phyloP scores from a whole-genome alignment of 2,888 invertebrate species.

The Trichopria drosophilae region DNA sequence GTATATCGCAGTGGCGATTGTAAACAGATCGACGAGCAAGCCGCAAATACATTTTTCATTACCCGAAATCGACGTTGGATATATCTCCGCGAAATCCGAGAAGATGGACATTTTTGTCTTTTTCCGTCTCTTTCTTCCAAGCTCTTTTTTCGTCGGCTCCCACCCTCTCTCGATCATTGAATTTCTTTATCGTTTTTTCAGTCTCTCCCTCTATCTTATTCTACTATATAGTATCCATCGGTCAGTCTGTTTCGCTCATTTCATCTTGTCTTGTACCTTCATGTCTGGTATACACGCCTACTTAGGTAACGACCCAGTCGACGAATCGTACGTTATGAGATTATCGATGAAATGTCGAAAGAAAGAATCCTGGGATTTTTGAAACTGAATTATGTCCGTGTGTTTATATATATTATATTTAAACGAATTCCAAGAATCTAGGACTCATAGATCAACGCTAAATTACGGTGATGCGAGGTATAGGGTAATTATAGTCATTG shows the following conservation, averaged over 20 bases:
- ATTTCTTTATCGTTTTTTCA: conserved; percentile 16
- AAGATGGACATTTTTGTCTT: conserved; percentile 14
- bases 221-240: not conserved
- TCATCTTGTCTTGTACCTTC: too few relatives aligned
- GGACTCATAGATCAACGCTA: too few relatives aligned
- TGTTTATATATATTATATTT: too few relatives aligned
- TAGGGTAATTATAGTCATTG: too few relatives aligned
- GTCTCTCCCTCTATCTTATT: not conserved
- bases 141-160: not conserved
- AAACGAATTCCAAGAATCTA: too few relatives aligned
- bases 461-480: too few relatives aligned
- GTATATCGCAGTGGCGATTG: too few relatives aligned
- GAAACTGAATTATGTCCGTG: too few relatives aligned
- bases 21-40: too few relatives aligned
- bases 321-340: conserved; percentile 34
- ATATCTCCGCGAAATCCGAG: conserved; percentile 31
- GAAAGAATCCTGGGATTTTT: too few relatives aligned
- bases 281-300: conserved; percentile 37
- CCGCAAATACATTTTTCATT: conserved; percentile 7
- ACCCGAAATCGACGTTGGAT: conserved; percentile 21
- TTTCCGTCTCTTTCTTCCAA: too few relatives aligned
- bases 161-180: conserved; percentile 15
- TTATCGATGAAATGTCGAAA: conserved; percentile 38
- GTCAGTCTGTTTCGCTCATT: too few relatives aligned
- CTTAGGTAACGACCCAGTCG: conserved; percentile 23